A percentile compares a stretch with the other conserved stretches of the same genome.
phyloP scores from a whole-genome alignment of 2,888 invertebrate species.

The Oligia strigilis region DNA sequence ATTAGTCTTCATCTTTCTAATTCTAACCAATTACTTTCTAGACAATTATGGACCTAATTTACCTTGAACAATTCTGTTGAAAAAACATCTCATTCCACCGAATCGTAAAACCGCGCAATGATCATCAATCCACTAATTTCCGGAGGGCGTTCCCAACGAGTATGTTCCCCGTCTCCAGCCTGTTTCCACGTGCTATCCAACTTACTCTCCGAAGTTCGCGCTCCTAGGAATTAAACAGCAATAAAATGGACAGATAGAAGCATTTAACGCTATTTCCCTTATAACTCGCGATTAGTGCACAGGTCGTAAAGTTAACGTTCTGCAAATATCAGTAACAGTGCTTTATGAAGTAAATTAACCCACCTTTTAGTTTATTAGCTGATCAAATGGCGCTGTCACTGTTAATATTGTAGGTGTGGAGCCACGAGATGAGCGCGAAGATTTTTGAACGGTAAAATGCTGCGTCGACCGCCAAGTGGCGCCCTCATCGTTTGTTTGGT shows the following conservation, averaged over 20 bases:
- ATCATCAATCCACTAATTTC: conserved; percentile 23
- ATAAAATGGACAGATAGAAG: conserved; percentile 14
- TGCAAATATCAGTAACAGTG: conserved; percentile 36
- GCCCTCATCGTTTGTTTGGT: too few relatives aligned
- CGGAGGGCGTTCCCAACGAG: neutral
- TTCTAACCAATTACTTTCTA: neutral
- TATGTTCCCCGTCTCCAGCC: neutral
- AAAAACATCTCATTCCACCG: neutral
- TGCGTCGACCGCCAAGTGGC: too few relatives aligned
- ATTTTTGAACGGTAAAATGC: neutral
- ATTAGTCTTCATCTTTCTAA: neutral
- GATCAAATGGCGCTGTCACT: conserved; percentile 48
- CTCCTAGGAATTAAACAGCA: conserved; percentile 7
- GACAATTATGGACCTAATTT: neutral
- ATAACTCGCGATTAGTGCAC: neutral
- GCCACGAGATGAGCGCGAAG: conserved; percentile 6
- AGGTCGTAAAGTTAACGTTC: conserved; percentile 33
- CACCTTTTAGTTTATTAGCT: conserved; percentile 32
- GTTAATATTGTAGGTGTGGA: conserved; percentile 35
- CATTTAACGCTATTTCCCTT: conserved; percentile 17
- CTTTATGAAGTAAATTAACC: conserved; percentile 49
- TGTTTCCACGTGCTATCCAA: neutral
- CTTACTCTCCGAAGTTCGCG: neutral
- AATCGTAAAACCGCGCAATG: conserved; percentile 27
- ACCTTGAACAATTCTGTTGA: neutral